Percentiles rank a stretch among this genome's conserved stretches.
Conservation (phyloP, 2,888 invertebrate species). For the Athalia cordata region DNA sequence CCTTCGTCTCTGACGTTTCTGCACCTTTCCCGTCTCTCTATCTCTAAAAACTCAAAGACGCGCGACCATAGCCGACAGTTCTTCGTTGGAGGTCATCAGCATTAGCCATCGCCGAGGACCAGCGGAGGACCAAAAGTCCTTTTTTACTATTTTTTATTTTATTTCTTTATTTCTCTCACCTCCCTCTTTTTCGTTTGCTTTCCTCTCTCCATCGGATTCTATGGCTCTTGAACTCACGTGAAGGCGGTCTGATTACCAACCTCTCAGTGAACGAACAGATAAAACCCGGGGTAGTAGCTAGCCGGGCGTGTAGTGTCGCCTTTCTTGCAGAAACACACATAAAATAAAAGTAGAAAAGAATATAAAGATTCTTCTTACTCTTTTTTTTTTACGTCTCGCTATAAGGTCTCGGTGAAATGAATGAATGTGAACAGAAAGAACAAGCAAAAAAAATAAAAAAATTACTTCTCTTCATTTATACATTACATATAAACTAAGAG, state of each 20-base stretch:
- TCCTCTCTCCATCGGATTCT: background rate
- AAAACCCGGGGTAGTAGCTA: conserved; percentile 12
- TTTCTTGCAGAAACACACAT: conserved; percentile 10
- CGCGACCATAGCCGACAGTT: conserved; percentile 11
- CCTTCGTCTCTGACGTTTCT: background rate
- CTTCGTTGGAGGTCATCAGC: conserved; percentile 44
- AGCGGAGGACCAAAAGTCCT: conserved; percentile 29
- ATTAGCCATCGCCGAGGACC: conserved; percentile 33
- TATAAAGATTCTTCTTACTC: background rate
- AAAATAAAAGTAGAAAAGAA: background rate
- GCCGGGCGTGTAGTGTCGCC: conserved; percentile 25
- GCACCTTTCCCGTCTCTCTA: conserved; percentile 2
- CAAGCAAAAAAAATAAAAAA: too few relatives aligned
- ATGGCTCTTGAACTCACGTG: conserved; percentile 24
- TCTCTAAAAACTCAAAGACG: conserved; percentile 26
- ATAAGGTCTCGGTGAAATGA: background rate
- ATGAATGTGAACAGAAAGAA: too few relatives aligned
- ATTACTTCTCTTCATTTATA: too few relatives aligned
- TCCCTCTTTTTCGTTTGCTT: background rate
- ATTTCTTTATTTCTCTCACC: background rate
- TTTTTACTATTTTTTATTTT: conserved; percentile 7
- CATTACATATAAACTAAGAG: too few relatives aligned
- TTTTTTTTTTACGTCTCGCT: background rate
- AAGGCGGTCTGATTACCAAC: conserved; percentile 34
- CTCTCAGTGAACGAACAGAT: conserved; percentile 12